phyloP scores from a whole-genome alignment of 2,888 invertebrate genomes.

The Nephrotoma guestfalica region DNA sequence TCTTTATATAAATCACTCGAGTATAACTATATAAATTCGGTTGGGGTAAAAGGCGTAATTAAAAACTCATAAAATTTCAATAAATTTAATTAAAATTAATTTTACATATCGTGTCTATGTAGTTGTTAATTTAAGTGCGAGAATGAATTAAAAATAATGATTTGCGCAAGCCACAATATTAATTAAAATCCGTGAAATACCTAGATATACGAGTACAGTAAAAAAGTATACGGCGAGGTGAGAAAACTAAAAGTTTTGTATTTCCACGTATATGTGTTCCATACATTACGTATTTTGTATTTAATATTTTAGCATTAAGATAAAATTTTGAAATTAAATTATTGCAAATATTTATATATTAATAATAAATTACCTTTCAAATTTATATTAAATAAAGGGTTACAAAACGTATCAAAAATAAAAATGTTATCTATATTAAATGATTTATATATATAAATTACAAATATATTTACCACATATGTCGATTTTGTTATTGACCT shows the following conservation, averaged over 20 bases:
- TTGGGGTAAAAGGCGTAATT: not conserved
- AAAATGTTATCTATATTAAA: not conserved
- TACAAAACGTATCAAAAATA: not conserved
- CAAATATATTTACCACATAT: not conserved
- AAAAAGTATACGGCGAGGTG: not conserved
- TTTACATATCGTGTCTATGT: not conserved
- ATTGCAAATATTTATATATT: not conserved
- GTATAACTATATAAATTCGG: not conserved
- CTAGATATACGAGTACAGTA: not conserved
- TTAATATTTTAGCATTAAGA: not conserved
- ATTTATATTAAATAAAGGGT: not conserved
- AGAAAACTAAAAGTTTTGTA: not conserved
- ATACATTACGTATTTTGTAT: not conserved
- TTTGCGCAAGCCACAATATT: not conserved
- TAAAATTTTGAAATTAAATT: not conserved
- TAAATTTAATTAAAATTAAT: not conserved
- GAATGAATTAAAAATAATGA: not conserved
- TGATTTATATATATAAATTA: not conserved
- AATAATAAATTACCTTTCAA: not conserved
- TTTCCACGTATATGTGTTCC: not conserved
- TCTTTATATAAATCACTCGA: not conserved
- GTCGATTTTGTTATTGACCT: not conserved
- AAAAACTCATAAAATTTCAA: not conserved
- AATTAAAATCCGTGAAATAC: not conserved
- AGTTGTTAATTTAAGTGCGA: not conserved